Percentiles rank a stretch among this genome's conserved stretches.
Evolutionary conservation across 1,140 invertebrate genomes (phyloP).

Genomic region (Drosophila orosa): DNA sequence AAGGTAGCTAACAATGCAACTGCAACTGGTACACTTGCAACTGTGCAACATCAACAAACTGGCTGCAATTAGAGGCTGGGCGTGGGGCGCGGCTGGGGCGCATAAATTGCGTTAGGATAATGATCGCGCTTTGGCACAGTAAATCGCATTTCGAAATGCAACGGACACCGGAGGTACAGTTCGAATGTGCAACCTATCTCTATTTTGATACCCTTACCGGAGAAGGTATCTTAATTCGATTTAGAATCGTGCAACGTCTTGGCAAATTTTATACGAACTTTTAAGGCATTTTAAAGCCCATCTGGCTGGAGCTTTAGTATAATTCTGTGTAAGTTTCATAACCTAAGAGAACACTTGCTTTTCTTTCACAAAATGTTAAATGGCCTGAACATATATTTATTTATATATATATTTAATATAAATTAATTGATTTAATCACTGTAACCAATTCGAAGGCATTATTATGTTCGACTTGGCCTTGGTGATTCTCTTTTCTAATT

Average conservation of each 20-base stretch:
- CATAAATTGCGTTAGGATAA: slow-evolving; percentile 84
- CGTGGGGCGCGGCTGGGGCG: slow-evolving; percentile 70
- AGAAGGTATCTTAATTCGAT: neutral
- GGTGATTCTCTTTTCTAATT: slow-evolving; percentile 7
- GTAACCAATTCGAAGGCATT: neutral
- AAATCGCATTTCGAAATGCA: slow-evolving; percentile 78
- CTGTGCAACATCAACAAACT: slow-evolving; percentile 41
- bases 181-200: slow-evolving; percentile 59
- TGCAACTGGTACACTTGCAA: slow-evolving; percentile 48
- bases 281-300: neutral
- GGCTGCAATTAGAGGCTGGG: slow-evolving; percentile 75
- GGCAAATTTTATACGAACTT: neutral
- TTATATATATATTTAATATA: neutral
- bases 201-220: neutral
- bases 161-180: slow-evolving; percentile 75
- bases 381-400: no score
- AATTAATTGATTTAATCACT: no score
- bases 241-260: neutral
- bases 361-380: no score
- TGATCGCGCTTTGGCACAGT: slow-evolving; percentile 82
- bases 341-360: neutral
- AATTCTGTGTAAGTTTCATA: neutral
- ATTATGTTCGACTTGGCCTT: neutral
- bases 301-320: neutral
- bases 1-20: slow-evolving; percentile 55